Conservation (phyloP, 2,888 invertebrate genomes). For the Micoletzkya japonica region DNA sequence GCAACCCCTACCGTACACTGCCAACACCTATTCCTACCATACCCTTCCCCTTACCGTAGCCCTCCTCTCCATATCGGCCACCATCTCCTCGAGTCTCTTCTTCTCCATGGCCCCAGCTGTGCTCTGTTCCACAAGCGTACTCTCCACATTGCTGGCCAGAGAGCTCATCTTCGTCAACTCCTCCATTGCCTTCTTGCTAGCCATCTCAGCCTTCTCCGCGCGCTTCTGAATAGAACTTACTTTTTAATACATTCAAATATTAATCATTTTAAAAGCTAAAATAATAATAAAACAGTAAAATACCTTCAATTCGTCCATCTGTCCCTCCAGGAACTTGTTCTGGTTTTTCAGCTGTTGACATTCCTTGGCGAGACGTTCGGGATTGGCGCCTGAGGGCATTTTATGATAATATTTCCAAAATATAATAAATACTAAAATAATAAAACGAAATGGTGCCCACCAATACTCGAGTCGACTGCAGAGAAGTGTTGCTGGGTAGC, state of each 20-base stretch:
- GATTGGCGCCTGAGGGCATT: constrained; percentile 26
- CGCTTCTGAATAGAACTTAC: not conserved
- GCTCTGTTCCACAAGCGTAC: not conserved
- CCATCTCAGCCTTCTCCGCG: constrained; percentile 5
- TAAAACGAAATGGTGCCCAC: not conserved
- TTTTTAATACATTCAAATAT: not conserved
- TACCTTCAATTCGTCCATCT: constrained; percentile 39
- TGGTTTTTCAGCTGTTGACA: constrained; percentile 44
- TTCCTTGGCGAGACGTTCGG: constrained; percentile 43
- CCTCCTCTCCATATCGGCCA: constrained; percentile 29
- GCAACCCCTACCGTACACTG: no score
- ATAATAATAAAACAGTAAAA: not conserved
- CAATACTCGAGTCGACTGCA: constrained; percentile 4
- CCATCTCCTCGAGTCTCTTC: constrained; percentile 33
- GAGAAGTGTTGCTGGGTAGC: constrained; percentile 24
- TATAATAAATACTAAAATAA: not conserved
- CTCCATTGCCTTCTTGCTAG: constrained; percentile 1
- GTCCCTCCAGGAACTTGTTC: constrained; percentile 41
- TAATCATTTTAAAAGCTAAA: no score
- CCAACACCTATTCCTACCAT: not conserved
- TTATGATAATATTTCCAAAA: not conserved
- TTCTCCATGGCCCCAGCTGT: constrained; percentile 32
- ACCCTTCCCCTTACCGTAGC: not conserved
- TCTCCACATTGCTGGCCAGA: constrained; percentile 5
- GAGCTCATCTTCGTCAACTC: constrained; percentile 14